Evolutionary conservation across 2,113 vertebrate genomes (phyloP).

Genomic region (Elgaria multicarinata): DNA sequence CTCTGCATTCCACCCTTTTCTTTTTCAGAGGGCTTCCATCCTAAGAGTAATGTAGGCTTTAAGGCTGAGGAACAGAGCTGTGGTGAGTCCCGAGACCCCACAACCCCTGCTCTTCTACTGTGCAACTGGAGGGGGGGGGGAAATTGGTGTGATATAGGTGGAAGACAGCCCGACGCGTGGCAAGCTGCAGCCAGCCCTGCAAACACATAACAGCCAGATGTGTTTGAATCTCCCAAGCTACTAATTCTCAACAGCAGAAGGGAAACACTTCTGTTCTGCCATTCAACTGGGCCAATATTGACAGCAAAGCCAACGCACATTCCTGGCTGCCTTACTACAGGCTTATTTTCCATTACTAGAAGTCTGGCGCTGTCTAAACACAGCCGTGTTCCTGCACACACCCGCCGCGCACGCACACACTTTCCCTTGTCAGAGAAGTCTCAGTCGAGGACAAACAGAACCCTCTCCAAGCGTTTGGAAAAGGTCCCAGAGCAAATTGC

Average conservation of each 20-base stretch:
- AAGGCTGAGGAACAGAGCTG: neutral
- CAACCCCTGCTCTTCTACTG: neutral
- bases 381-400: neutral
- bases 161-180: neutral
- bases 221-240: conserved; percentile 39
- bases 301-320: conserved; percentile 43
- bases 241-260: conserved; percentile 47
- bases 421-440: neutral
- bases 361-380: conserved; percentile 7
- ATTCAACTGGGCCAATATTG: conserved; percentile 54
- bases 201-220: conserved; percentile 36
- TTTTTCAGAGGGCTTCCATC: neutral
- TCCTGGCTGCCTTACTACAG: conserved; percentile 39
- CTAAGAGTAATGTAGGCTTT: neutral
- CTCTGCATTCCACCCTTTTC: neutral
- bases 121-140: neutral
- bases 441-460: rapidly evolving
- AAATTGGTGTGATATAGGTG: neutral
- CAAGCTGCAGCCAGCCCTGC: neutral
- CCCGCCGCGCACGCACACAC: neutral
- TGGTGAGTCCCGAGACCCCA: neutral
- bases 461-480: neutral
- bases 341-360: neutral
- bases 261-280: conserved; percentile 16
- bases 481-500: neutral